Percentiles rank a stretch among this genome's conserved stretches.
Conservation (phyloP, 1,140 invertebrate species). For the Pectinophora gossypiella region DNA sequence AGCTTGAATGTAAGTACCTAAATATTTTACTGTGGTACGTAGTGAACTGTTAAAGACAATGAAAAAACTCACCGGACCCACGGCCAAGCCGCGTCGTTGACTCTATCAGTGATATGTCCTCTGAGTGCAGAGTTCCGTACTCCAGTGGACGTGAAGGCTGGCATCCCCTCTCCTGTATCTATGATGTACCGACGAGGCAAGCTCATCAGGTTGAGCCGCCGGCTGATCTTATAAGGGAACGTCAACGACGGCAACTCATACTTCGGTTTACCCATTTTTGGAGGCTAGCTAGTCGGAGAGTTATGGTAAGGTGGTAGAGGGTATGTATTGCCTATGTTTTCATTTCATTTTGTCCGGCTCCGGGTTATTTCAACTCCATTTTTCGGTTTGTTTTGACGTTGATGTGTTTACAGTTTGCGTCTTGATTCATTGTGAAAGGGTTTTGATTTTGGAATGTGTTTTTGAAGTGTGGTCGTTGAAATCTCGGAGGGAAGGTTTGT, state of each 20-base stretch:
- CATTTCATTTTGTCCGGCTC: conserved; percentile 32
- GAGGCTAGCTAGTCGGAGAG: conserved; percentile 45
- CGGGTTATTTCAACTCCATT: conserved; percentile 11
- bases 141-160: conserved; percentile 32
- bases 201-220: conserved; percentile 48
- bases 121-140: conserved; percentile 46
- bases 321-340: conserved; percentile 8
- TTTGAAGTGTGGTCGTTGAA: too few relatives aligned
- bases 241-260: conserved; percentile 43
- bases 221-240: conserved; percentile 55
- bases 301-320: conserved; percentile 18
- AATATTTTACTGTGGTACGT: too few relatives aligned
- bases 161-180: conserved; percentile 50
- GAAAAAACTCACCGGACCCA: conserved; percentile 44
- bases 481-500: too few relatives aligned
- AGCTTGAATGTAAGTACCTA: too few relatives aligned
- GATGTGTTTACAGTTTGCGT: too few relatives aligned
- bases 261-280: conserved; percentile 49
- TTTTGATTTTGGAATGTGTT: too few relatives aligned
- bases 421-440: too few relatives aligned
- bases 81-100: conserved; percentile 53
- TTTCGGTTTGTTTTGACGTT: too few relatives aligned
- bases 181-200: conserved; percentile 38
- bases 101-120: conserved; percentile 35
- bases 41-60: too few relatives aligned